Evolutionary conservation across 2,113 vertebrate genomes (phyloP).

Genomic region (Clupea harengus): DNA sequence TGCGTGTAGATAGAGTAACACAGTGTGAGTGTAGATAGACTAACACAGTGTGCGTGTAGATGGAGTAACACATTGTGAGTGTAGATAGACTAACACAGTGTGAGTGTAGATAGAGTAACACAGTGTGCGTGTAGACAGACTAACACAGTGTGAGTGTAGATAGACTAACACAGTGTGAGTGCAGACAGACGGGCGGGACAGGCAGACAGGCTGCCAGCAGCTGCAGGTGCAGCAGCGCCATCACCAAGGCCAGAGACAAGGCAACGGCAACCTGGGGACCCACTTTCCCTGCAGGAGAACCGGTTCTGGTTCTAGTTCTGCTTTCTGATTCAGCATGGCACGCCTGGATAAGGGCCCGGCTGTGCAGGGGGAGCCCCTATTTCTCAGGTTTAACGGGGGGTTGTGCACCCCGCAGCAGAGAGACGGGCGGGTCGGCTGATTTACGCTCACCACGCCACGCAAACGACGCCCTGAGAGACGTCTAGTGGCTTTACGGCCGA

Average conservation of each 20-base stretch:
- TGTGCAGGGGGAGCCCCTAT: neutral
- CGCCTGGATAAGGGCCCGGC: neutral
- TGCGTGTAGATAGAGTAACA: too few relatives aligned
- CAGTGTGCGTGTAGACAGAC: too few relatives aligned
- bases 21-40: too few relatives aligned
- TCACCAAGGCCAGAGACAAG: neutral
- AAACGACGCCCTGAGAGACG: constrained; percentile 29
- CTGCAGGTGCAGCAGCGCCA: neutral
- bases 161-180: too few relatives aligned
- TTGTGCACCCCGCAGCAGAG: neutral
- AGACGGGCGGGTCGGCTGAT: constrained; percentile 21
- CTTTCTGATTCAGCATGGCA: neutral
- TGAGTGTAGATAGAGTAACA: too few relatives aligned
- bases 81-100: too few relatives aligned
- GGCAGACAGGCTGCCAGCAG: neutral
- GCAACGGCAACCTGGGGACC: neutral
- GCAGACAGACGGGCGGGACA: too few relatives aligned
- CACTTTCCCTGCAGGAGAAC: neutral
- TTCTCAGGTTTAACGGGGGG: neutral
- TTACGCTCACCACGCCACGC: constrained; percentile 18
- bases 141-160: too few relatives aligned
- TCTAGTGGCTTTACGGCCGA: constrained; percentile 20
- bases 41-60: too few relatives aligned
- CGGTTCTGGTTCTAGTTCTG: neutral
- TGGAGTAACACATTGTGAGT: too few relatives aligned